Base-by-base conservation (phyloP, 2,888 invertebrate species). In the Anagyrus pseudococci region DNA sequence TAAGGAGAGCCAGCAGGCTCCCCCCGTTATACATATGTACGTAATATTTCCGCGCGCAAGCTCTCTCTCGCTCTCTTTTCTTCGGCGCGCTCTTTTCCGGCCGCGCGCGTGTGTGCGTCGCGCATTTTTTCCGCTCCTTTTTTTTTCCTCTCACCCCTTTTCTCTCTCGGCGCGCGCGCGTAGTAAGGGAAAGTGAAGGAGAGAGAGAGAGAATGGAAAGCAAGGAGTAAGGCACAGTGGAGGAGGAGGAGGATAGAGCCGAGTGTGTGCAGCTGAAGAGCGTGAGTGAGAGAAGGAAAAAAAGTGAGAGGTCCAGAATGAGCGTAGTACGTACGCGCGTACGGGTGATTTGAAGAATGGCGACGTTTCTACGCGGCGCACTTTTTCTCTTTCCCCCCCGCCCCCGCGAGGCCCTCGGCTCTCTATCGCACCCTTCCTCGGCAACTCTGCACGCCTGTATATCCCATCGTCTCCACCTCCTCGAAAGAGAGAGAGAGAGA, bases 281-380 rank as follows among this genome's bases (percentile, higher is more conserved):
- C 29, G 33, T 40, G 63, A 33, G 62, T 7, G 47, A 20, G 29
- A n/a, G 29, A 29, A 29, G 1, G 43, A 29, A 19, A 26, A 25
- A 40, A 33, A 10, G 19, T 20, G 25, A 37, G 25, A 40, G 41
- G 10, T 29, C 13, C 25, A 43, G 53, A 26, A 33, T 22, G 47
- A 37, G 50, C 26, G 17, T 23, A 7, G 54, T 41, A 20, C 40
- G 57, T 69, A 68, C 23, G 43, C 68, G 73, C 71, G 70, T 67
- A 69, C 67, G 70, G 71, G 70, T 73, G 67, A 71, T 72, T 71
- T 61, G 57, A 64, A 61, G 61, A 58, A 65, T 58, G 57, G 47
- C 44, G 53, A 48, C 53, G 41, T 54, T 57, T 63, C 63, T 48
- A 23, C 48, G 23, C 19, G 10, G 29, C 29, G 23, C 47, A 47